A percentile compares a stretch with the other conserved stretches of the same genome.
These are phyloP conservation scores for Drosophila teissieri DNA, from an alignment of 1,140 invertebrate genomes.

Conservation along the genomic window DNA sequence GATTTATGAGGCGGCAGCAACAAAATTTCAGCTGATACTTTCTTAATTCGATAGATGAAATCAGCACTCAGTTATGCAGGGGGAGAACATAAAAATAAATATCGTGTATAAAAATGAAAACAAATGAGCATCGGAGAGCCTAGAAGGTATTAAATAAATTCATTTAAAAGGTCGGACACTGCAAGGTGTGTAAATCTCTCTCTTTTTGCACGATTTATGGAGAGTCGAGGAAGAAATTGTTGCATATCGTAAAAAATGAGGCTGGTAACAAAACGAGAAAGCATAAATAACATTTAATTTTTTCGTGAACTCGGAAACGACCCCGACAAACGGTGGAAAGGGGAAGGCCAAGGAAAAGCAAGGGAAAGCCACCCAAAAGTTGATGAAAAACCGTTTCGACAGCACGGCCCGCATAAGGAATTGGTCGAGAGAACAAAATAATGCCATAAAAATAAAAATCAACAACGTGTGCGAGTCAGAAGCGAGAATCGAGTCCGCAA, in stretches of 20 bases:
- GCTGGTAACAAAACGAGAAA: slow-evolving; percentile 20
- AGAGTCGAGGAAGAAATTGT: slow-evolving; percentile 47
- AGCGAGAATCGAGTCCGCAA: neutral
- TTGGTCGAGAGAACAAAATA: slow-evolving; percentile 59
- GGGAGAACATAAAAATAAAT: slow-evolving; percentile 22
- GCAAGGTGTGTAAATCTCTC: slow-evolving; percentile 71
- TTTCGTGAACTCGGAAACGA: slow-evolving; percentile 46
- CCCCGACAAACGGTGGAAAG: neutral
- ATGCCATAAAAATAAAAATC: slow-evolving; percentile 73
- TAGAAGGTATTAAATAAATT: slow-evolving; percentile 54
- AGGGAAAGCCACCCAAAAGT: slow-evolving; percentile 35
- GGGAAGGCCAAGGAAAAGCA: neutral
- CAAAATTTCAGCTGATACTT: slow-evolving; percentile 66
- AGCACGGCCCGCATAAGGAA: slow-evolving; percentile 27
- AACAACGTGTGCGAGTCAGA: slow-evolving; percentile 40
- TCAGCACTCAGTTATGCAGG: slow-evolving; percentile 67
- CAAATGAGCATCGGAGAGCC: slow-evolving; percentile 34
- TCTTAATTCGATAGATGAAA: slow-evolving; percentile 81
- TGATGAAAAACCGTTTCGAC: slow-evolving; percentile 72
- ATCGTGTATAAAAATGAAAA: slow-evolving; percentile 45
- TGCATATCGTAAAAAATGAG: slow-evolving; percentile 71
- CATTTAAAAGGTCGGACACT: slow-evolving; percentile 52
- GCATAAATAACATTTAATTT: slow-evolving; percentile 82
- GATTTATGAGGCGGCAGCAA: slow-evolving; percentile 61
- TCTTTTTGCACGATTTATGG: slow-evolving; percentile 63